A percentile compares a stretch with the other conserved stretches of the same genome.
Conservation (phyloP, 1,140 invertebrate genomes). For the Drosophila erecta region DNA sequence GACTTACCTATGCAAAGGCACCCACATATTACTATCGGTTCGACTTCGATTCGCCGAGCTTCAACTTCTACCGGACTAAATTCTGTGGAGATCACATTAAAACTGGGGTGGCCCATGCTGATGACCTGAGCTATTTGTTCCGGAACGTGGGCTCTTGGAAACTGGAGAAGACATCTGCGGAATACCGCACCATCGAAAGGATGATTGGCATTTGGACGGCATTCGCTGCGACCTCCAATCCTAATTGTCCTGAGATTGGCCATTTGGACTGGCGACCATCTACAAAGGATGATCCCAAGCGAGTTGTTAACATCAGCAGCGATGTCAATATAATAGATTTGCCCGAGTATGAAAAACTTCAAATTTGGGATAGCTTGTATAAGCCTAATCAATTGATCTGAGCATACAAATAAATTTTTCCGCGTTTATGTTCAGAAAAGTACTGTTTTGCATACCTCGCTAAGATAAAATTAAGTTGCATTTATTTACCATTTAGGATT, state of each 20-base stretch:
- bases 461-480: no score
- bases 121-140: conserved; percentile 88
- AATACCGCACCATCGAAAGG: conserved; percentile 79
- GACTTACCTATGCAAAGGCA: conserved; percentile 72
- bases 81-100: conserved; percentile 69
- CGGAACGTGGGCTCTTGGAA: conserved; percentile 84
- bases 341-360: conserved; percentile 84
- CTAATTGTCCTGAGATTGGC: conserved; percentile 60
- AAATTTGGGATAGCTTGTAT: conserved; percentile 84
- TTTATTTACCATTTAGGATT: no score
- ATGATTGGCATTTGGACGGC: conserved; percentile 83
- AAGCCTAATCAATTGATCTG: conserved; percentile 36
- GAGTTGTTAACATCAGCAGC: conserved; percentile 83
- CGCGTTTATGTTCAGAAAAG: no score
- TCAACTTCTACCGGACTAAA: conserved; percentile 76
- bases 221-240: conserved; percentile 83
- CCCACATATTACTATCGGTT: conserved; percentile 85
- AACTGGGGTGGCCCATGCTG: conserved; percentile 86
- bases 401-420: no score
- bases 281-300: conserved; percentile 40
- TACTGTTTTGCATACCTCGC: no score
- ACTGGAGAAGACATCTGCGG: conserved; percentile 65
- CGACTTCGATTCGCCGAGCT: conserved; percentile 79
- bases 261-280: conserved; percentile 68
- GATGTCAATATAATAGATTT: conserved; percentile 75